phyloP scores from a whole-genome alignment of 2,797 vertebrate species.

The Halcyon smyrnensis region DNA sequence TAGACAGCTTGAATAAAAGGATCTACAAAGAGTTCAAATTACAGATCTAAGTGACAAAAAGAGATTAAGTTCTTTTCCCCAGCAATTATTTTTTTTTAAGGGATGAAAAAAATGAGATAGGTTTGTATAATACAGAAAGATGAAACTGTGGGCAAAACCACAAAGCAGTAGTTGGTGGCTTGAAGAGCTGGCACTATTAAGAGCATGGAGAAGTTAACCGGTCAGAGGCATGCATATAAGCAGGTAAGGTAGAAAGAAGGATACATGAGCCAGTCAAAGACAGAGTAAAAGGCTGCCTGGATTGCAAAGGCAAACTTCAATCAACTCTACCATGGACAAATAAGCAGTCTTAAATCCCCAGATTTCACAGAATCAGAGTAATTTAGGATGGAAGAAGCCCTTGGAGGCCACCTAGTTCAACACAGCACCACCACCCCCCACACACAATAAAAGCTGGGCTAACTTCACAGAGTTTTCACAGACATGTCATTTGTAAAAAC shows the following conservation, averaged over 20 bases:
- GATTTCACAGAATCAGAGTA: background rate
- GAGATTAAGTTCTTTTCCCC: background rate
- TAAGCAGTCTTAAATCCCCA: background rate
- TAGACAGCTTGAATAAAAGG: slow-evolving; percentile 48
- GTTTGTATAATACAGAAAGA: background rate
- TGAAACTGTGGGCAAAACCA: background rate
- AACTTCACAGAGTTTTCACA: background rate
- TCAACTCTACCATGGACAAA: background rate
- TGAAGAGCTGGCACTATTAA: background rate
- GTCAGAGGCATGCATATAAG: background rate
- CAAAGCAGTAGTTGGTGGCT: background rate
- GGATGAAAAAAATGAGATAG: background rate
- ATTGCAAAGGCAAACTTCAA: background rate
- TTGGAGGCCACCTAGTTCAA: background rate
- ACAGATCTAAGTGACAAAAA: slow-evolving; percentile 37
- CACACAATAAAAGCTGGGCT: background rate
- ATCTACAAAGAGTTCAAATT: slow-evolving; percentile 46
- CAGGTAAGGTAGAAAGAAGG: background rate
- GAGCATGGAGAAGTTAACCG: background rate
- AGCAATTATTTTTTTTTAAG: background rate
- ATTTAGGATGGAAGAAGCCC: background rate
- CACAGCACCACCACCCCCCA: background rate
- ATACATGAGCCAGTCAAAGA: background rate
- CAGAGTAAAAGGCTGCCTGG: background rate
- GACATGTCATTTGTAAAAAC: background rate